Evolutionary conservation across 2,797 vertebrate species (phyloP), one percentile per base, ranked within the genome.

Genomic region (Cephalopachus bancanus): DNA sequence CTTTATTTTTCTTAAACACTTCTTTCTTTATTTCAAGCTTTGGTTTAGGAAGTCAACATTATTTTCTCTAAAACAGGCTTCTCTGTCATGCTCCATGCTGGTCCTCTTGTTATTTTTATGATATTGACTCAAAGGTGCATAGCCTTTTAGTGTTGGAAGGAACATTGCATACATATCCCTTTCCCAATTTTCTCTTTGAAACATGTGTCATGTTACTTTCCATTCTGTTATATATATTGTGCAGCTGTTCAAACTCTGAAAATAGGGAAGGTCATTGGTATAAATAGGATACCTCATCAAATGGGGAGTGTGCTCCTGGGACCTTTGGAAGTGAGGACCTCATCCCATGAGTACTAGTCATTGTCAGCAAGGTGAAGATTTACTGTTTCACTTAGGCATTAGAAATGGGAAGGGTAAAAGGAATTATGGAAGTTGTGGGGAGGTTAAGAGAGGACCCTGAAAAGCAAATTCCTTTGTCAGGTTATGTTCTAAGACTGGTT

Each of bases 161-260:
- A 80, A 80, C 8, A 0, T 7, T 59, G 74, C 91, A 28, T 89
- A 30, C n/a, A 5, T 44, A 88, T 90, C 53, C 44, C 74, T 96
- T 93, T 96, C 91, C 64, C 69, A 49, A 22, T 64, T 87, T 95
- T 95, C 80, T 85, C 96, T 98, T 96, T 96, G 97, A 97, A 96
- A 95, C 69, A 3, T 67, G 92, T 95, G 96, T 96, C 96, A 64
- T 60, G 76, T 96, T 97, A 98, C 97, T 96, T 96, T 96, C 96
- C 93, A 80, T 87, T 90, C 89, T 2, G 87, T 95, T 97, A 95
- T 94, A 92, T 94, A 97, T 97, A 96, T 76, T 71, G 53, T 91
- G 90, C 98, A 98, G 96, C 97, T 98, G 97, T 95, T 97, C 93
- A 17, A 17, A 85, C 79, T 93, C 75, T 92, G 78, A 49, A 92